Percentiles rank a stretch among this genome's conserved stretches.
Evolutionary conservation across 2,113 vertebrate genomes (phyloP).

Genomic region (Vulpes ferrilata): DNA sequence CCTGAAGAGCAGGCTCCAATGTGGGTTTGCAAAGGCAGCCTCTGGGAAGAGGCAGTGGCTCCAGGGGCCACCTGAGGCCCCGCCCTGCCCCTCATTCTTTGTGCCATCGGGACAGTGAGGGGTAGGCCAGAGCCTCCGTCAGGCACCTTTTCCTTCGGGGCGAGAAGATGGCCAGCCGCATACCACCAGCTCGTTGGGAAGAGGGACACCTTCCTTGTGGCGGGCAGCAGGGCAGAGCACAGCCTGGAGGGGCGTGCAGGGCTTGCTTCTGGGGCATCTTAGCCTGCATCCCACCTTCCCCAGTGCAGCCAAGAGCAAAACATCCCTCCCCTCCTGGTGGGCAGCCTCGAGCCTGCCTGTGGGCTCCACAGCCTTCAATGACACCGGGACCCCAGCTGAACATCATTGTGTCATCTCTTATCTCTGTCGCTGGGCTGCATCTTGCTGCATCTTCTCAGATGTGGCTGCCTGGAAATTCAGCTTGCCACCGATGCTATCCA

Average conservation of each 20-base stretch:
- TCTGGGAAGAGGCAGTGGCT: not conserved
- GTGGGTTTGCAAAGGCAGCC: constrained; percentile 76
- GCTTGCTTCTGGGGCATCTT: not conserved
- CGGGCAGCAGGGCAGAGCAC: not conserved
- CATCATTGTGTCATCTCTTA: constrained; percentile 85
- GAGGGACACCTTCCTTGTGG: accelerated
- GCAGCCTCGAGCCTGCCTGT: constrained; percentile 72
- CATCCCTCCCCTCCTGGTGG: constrained; percentile 62
- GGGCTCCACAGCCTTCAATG: constrained; percentile 76
- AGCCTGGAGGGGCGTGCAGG: accelerated
- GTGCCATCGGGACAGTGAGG: accelerated
- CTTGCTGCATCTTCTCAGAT: constrained; percentile 81
- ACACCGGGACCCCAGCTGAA: constrained; percentile 79
- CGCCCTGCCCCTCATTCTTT: not conserved
- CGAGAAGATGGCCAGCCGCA: not conserved
- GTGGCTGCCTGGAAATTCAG: constrained; percentile 83
- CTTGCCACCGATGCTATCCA: constrained; percentile 87
- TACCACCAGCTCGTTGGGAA: too few relatives aligned
- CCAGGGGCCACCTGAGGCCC: constrained; percentile 64
- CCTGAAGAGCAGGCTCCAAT: constrained; percentile 76
- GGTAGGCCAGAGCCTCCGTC: not conserved
- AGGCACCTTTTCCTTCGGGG: accelerated
- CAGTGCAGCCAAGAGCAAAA: constrained; percentile 75
- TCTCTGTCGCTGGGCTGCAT: constrained; percentile 71
- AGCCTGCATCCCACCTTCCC: constrained; percentile 50